These are phyloP conservation scores for Pemphredon lugubris DNA, from an alignment of 2,888 invertebrate genomes.

Conservation along the genomic window DNA sequence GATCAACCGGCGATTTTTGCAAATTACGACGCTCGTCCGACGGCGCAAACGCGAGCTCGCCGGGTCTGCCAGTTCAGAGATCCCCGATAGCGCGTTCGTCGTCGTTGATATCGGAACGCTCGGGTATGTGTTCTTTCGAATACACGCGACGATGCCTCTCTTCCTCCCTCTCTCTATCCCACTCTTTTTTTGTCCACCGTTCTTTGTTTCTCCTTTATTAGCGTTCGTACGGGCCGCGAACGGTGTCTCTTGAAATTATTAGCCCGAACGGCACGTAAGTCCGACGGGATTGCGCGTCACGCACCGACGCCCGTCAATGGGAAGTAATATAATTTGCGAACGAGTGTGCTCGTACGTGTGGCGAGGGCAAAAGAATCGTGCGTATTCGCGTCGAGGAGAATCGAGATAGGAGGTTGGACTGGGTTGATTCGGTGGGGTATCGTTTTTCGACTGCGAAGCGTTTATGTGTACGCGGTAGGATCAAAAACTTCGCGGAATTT, in stretches of 20 bases:
- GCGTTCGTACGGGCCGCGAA: background rate
- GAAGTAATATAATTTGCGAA: background rate
- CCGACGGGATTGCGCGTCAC: background rate
- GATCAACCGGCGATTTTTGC: slow-evolving; percentile 76
- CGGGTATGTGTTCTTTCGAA: slow-evolving; percentile 33
- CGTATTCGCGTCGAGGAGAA: too few species aligned
- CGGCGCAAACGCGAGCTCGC: slow-evolving; percentile 49
- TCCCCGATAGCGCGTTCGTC: slow-evolving; percentile 71
- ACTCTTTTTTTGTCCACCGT: slow-evolving; percentile 14
- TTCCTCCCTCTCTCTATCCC: background rate
- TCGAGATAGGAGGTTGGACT: too few species aligned
- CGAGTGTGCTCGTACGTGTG: too few species aligned
- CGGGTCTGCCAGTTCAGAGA: slow-evolving; percentile 55
- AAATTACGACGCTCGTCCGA: slow-evolving; percentile 68
- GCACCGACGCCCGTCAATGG: background rate
- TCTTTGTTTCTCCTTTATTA: background rate
- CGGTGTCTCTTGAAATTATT: slow-evolving; percentile 2
- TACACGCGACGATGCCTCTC: slow-evolving; percentile 19
- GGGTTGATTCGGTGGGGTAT: too few species aligned
- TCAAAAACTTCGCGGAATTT: too few species aligned
- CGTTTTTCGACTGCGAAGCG: too few species aligned
- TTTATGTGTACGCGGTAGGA: too few species aligned
- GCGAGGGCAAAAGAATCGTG: too few species aligned
- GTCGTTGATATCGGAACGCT: slow-evolving; percentile 69
- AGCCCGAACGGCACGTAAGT: background rate